Percentiles rank a stretch among this genome's conserved stretches.
Evolutionary conservation across 2,797 vertebrate genomes (phyloP).

Genomic region (Iguana delicatissima): DNA sequence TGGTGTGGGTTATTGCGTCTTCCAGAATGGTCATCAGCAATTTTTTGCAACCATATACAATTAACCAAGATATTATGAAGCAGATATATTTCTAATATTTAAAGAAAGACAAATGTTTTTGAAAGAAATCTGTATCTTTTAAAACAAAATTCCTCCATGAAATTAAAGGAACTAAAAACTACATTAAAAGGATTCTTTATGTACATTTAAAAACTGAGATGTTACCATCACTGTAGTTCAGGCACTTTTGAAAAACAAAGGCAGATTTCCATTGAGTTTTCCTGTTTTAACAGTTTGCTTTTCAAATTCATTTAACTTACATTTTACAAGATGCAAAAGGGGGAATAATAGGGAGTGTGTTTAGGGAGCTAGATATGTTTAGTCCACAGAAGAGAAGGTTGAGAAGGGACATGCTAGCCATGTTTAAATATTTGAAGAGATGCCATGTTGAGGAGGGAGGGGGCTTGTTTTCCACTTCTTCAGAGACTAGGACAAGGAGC

Average conservation of each 20-base stretch:
- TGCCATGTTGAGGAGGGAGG: too few relatives aligned
- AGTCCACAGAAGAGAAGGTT: too few relatives aligned
- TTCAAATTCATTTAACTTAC: background rate
- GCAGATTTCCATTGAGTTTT: conserved; percentile 27
- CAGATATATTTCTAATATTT: background rate
- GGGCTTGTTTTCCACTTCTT: too few relatives aligned
- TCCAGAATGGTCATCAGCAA: conserved; percentile 8
- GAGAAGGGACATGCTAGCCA: too few relatives aligned
- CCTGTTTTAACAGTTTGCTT: background rate
- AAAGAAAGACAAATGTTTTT: background rate
- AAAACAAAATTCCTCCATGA: conserved; percentile 7
- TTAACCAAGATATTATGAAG: conserved; percentile 30
- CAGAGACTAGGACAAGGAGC: too few relatives aligned
- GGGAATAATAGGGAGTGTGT: background rate
- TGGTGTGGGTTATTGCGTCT: background rate
- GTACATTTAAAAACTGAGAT: conserved; percentile 23
- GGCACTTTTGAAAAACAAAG: background rate
- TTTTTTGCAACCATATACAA: conserved; percentile 40
- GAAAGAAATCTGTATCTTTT: conserved; percentile 27
- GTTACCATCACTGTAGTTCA: background rate
- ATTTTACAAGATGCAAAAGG: background rate
- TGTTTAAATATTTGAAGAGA: too few relatives aligned
- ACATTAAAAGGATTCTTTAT: background rate
- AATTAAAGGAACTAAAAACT: background rate
- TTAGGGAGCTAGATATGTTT: too few relatives aligned